These are phyloP conservation scores for Knipowitschia caucasica DNA, from an alignment of 2,797 vertebrate genomes.

Conservation along the genomic window DNA sequence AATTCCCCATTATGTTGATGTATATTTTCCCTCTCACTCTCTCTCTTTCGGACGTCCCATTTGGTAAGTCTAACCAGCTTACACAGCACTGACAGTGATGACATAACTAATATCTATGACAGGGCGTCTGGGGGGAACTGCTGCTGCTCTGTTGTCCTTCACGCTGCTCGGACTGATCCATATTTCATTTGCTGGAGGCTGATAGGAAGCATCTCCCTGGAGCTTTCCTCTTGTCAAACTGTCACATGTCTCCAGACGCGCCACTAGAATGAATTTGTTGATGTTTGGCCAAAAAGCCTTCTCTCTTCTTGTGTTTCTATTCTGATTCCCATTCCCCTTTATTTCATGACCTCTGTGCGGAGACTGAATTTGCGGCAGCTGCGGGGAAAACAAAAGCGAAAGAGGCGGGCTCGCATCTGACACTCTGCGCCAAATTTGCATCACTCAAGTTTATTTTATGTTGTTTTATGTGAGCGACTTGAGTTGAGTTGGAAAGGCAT, in stretches of 20 bases:
- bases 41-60: neutral
- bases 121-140: neutral
- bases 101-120: conserved; percentile 10
- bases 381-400: conserved; percentile 19
- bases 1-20: no score
- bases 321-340: conserved; percentile 30
- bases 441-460: conserved; percentile 41
- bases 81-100: neutral
- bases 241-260: conserved; percentile 56
- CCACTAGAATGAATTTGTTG: conserved; percentile 55
- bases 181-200: conserved; percentile 68
- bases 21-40: neutral
- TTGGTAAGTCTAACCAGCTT: neutral
- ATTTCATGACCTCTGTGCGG: conserved; percentile 34
- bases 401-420: conserved; percentile 28
- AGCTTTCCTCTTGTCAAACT: conserved; percentile 65
- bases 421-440: conserved; percentile 44
- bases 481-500: conserved; percentile 13
- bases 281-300: conserved; percentile 59
- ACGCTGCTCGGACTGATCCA: conserved; percentile 55
- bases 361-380: conserved; percentile 32
- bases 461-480: conserved; percentile 23
- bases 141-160: conserved; percentile 50
- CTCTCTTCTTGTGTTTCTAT: conserved; percentile 36
- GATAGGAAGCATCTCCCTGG: conserved; percentile 53